These are phyloP conservation scores for Myrmecophaga tridactyla DNA, from an alignment of 2,113 vertebrate genomes.

Conservation along the genomic window DNA sequence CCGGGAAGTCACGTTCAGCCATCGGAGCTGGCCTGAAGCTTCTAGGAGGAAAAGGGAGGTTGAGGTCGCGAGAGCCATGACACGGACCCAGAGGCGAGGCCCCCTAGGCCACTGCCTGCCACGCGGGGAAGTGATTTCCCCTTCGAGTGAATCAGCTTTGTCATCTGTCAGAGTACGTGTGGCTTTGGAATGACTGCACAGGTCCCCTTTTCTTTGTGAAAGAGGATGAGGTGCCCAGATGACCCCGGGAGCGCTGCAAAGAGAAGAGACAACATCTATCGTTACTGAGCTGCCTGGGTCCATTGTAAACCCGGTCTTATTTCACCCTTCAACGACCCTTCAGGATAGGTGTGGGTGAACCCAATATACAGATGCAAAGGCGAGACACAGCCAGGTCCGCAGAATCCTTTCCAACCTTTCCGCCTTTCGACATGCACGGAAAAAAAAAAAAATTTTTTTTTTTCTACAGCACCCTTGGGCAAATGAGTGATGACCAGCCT, in stretches of 20 bases:
- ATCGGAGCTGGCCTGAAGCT: background rate
- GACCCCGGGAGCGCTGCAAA: background rate
- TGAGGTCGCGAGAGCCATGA: background rate
- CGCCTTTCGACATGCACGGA: background rate
- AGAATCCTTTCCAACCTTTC: background rate
- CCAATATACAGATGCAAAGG: background rate
- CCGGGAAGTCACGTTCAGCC: constrained; percentile 18
- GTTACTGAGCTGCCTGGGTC: background rate
- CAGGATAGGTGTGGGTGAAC: background rate
- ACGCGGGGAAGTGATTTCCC: background rate
- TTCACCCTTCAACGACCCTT: background rate
- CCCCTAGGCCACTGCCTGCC: background rate
- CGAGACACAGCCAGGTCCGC: background rate
- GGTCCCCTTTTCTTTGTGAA: background rate
- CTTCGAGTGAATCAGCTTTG: background rate
- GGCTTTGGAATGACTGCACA: background rate
- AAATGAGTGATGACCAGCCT: background rate
- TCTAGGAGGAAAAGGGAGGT: background rate
- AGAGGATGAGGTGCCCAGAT: background rate
- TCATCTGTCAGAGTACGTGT: background rate
- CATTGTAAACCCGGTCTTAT: background rate
- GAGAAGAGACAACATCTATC: background rate
- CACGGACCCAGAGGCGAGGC: background rate
- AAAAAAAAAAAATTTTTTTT: too few species aligned
- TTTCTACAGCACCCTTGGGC: background rate